Percentiles rank a stretch among this genome's conserved stretches.
phyloP scores from a whole-genome alignment of 2,113 vertebrate genomes.

The Pitta sordida region DNA sequence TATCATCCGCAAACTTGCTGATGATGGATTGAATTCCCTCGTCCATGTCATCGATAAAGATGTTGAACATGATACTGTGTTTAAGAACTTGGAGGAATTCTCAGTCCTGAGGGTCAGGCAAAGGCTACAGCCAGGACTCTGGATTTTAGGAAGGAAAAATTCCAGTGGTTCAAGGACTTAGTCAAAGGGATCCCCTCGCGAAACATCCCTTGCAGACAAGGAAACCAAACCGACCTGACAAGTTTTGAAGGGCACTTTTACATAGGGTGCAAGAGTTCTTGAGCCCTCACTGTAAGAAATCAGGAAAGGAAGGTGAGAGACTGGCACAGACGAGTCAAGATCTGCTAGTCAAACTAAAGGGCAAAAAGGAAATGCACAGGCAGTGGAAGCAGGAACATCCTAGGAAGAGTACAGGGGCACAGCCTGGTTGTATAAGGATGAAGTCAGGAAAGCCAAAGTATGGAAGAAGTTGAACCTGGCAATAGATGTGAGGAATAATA shows the following conservation, averaged over 20 bases:
- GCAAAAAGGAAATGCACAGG: neutral
- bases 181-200: neutral
- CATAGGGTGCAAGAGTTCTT: neutral
- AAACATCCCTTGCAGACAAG: neutral
- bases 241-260: neutral
- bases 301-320: neutral
- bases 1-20: too few species aligned
- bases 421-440: neutral
- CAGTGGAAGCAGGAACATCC: neutral
- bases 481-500: neutral
- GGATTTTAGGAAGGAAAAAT: neutral
- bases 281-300: neutral
- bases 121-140: neutral
- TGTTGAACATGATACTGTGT: too few species aligned
- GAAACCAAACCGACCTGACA: neutral
- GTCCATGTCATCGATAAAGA: too few species aligned
- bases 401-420: rapidly evolving
- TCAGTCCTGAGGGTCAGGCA: neutral
- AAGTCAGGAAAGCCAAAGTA: too few species aligned
- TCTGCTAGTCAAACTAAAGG: neutral
- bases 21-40: too few species aligned
- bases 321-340: neutral
- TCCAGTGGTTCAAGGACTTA: neutral
- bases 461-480: neutral
- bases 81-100: neutral